Base-by-base conservation (phyloP, 2,113 vertebrate species). In the Psittacara wagleri region DNA sequence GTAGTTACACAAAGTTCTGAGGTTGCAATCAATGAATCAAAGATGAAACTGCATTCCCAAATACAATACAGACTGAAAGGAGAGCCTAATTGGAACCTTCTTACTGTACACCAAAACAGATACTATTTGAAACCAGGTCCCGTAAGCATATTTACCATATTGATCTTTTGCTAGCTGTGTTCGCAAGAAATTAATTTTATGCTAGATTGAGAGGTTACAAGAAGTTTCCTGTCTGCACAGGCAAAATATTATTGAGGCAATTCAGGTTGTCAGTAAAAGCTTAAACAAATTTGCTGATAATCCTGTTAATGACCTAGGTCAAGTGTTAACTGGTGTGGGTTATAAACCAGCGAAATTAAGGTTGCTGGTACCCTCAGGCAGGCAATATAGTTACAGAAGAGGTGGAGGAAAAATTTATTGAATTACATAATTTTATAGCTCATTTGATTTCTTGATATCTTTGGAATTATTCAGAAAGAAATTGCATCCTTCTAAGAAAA, bases 201-300 rank as follows among this genome's bases (percentile, higher is more conserved):
- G 97, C 95, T 96, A 97, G 94, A 97, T 98, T 98, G 97, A 98
- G 95, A 97, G 96, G 95, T 97, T 98, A 96, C 95, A 97, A 97
- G 94, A 98, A 97, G 95, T 98, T 98, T 98, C 97, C 98, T 98
- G 98, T 94, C 86, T 93, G 97, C 96, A 96, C 95, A 98, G 97
- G 98, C 98, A 98, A 98, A 98, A 98, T 98, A 98, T 98, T 98
- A 98, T 98, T 96, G 27, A 98, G 98, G 97, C 98, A 98, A 98
- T 98, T 98, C 95, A 97, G 96, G 97, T 98, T 98, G 98, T 98
- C 98, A 98, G 98, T 98, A 98, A 98, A 98, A 98, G 97, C 98
- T 98, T 98, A 98, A 98, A 98, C 98, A 98, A 98, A 98, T 98
- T 98, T 98, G 97, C 97, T 98, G 97, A 98, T 98, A 98, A 98